Base-by-base conservation (phyloP, 2,113 vertebrate genomes). In the Setophaga coronata region DNA sequence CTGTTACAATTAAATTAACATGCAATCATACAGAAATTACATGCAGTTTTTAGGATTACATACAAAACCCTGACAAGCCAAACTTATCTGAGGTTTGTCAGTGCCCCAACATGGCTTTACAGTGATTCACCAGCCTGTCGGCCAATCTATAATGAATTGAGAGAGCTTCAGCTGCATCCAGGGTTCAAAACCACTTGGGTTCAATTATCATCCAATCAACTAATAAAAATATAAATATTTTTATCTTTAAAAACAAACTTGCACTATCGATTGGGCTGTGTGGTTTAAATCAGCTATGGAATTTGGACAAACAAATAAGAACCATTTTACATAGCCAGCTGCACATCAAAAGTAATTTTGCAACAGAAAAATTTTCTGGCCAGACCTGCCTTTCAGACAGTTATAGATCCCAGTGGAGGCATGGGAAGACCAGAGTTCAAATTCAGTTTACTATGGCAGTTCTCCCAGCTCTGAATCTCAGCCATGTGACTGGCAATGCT, bases 371-470 rank as follows among this genome's bases (percentile, higher is more conserved):
- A 70, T 78, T 93, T 97, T 96, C 90, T 97, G 95, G 95, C 95
- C 88, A 94, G 93, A 93, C 96, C 93, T 96, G 95, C 90, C 88
- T 94, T 97, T 94, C 45, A 97, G 95, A 96, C 96, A 96, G 96
- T 95, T 97, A 96, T 94, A 93, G 96, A 96, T 97, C 96, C 96
- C 96, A 96, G 96, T 76, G 93, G 96, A 96, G 95, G 86, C 95
- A 94, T 94, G 93, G 90, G 96, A 96, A 97, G 96, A 97, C 82
- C 93, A 96, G 96, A 96, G 96, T 97, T 97, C 96, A 97, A 92
- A 96, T 95, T 96, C 96, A 96, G 96, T 97, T 97, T 96, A 96
- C 96, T 89, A 93, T 97, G 96, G 96, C 96, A 97, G 82, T 84
- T 89, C 96, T 97, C 96, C 96, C 95, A 96, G 93, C 95, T 81